Conservation (phyloP, 92 coral and sea anemone genomes). For the Montipora capitata region DNA sequence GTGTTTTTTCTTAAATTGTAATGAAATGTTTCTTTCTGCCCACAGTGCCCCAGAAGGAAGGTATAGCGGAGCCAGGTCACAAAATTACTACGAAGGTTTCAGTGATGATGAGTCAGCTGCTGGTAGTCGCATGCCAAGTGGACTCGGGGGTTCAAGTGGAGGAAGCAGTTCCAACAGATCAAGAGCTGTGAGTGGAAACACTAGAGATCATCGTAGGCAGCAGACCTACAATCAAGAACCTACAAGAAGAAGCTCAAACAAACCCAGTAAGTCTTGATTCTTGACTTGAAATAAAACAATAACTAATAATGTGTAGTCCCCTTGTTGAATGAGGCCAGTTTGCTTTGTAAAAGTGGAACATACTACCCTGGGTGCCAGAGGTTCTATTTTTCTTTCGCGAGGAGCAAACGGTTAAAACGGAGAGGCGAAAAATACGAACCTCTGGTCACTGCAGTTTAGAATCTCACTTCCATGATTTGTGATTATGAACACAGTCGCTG, state of each 20-base stretch:
- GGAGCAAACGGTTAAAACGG: too few relatives aligned
- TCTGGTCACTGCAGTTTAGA: too few relatives aligned
- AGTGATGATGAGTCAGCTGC: conserved; percentile 81
- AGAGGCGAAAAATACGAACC: too few relatives aligned
- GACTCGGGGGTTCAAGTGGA: conserved; percentile 48
- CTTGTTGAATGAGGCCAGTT: too few relatives aligned
- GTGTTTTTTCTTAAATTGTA: background rate
- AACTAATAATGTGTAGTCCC: too few relatives aligned
- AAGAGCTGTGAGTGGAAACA: conserved; percentile 24
- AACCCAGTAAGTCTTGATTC: conserved; percentile 33
- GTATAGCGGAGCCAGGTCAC: conserved; percentile 69
- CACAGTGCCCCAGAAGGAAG: conserved; percentile 78
- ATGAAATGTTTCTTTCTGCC: background rate
- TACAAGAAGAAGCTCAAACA: conserved; percentile 23
- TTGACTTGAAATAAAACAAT: background rate
- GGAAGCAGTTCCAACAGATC: conserved; percentile 42
- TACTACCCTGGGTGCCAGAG: too few relatives aligned
- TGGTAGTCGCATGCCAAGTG: conserved; percentile 30
- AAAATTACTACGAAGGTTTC: conserved; percentile 77
- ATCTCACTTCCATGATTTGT: too few relatives aligned
- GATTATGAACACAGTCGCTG: too few relatives aligned
- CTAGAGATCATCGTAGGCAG: conserved; percentile 32
- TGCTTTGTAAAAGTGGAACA: too few relatives aligned
- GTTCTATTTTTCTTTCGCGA: too few relatives aligned
- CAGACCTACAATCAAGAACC: conserved; percentile 51